These are phyloP conservation scores for Chaenogobius annularis DNA, from an alignment of 2,113 vertebrate species.

Conservation along the genomic window DNA sequence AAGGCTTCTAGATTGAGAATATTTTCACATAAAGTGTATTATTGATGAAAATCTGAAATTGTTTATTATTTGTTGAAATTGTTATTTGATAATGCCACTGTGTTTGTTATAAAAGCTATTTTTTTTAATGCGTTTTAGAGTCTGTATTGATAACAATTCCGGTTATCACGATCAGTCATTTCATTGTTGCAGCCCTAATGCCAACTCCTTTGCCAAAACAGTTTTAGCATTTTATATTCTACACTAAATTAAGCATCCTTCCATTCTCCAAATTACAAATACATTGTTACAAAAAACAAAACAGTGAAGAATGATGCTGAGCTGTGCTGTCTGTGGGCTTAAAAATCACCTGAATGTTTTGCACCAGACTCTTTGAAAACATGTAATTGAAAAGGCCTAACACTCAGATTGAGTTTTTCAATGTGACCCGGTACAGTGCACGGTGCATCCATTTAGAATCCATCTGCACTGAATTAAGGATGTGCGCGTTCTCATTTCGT, in stretches of 20 bases:
- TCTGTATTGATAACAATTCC: too few relatives aligned
- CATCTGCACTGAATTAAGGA: constrained; percentile 70
- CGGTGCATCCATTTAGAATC: constrained; percentile 67
- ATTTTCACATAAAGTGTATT: too few relatives aligned
- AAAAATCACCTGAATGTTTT: constrained; percentile 50
- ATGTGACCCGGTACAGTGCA: constrained; percentile 67
- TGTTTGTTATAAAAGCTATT: too few relatives aligned
- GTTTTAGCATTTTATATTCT: not conserved
- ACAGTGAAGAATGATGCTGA: constrained; percentile 2
- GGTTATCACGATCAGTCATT: too few relatives aligned
- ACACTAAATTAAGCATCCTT: not conserved
- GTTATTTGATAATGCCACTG: too few relatives aligned
- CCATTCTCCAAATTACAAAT: not conserved
- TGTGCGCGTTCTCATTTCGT: constrained; percentile 56
- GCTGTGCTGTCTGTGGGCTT: constrained; percentile 24
- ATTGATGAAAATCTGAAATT: too few relatives aligned
- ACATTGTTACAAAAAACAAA: too few relatives aligned
- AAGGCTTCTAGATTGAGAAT: too few relatives aligned
- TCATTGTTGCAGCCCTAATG: too few relatives aligned
- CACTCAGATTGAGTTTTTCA: constrained; percentile 63
- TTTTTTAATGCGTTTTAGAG: too few relatives aligned
- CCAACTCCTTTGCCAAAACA: too few relatives aligned
- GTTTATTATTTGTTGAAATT: too few relatives aligned
- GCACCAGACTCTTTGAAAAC: constrained; percentile 46
- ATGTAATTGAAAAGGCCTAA: constrained; percentile 65